Conservation (phyloP, 2,113 vertebrate genomes). For the Dromiciops gliroides region DNA sequence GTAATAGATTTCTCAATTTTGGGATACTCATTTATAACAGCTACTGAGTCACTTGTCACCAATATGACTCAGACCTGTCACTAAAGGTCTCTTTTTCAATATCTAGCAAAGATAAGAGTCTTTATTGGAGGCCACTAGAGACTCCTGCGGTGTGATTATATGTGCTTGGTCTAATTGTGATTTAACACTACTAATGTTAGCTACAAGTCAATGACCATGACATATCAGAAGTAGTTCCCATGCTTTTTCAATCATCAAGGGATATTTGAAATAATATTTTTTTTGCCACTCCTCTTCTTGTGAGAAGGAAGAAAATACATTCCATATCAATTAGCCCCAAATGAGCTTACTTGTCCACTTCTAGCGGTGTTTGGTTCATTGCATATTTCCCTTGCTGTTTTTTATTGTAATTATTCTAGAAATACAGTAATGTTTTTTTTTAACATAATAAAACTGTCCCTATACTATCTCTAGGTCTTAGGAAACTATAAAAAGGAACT, state of each 20-base stretch:
- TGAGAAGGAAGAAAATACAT: conserved; percentile 32
- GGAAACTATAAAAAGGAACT: conserved; percentile 37
- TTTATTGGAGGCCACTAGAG: conserved; percentile 37
- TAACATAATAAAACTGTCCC: conserved; percentile 46
- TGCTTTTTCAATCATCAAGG: conserved; percentile 38
- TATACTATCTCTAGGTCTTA: conserved; percentile 27
- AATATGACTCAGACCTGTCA: neutral
- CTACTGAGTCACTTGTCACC: conserved; percentile 27
- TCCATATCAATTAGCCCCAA: conserved; percentile 19
- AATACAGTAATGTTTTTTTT: conserved; percentile 1
- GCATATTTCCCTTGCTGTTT: conserved; percentile 13
- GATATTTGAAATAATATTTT: conserved; percentile 50
- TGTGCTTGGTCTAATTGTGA: conserved; percentile 46
- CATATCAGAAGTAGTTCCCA: conserved; percentile 17
- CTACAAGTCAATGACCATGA: conserved; percentile 29
- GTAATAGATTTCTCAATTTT: conserved; percentile 3
- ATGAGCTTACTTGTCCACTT: neutral
- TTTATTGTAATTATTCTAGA: conserved; percentile 42
- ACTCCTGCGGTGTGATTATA: conserved; percentile 42
- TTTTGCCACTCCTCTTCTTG: conserved; percentile 25
- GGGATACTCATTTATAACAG: conserved; percentile 14
- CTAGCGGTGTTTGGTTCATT: conserved; percentile 13
- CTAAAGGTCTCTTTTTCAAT: conserved; percentile 12
- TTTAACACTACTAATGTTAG: conserved; percentile 40
- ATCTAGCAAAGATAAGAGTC: conserved; percentile 20